Conservation (phyloP, 2,113 vertebrate genomes). For the Scopus umbretta region DNA sequence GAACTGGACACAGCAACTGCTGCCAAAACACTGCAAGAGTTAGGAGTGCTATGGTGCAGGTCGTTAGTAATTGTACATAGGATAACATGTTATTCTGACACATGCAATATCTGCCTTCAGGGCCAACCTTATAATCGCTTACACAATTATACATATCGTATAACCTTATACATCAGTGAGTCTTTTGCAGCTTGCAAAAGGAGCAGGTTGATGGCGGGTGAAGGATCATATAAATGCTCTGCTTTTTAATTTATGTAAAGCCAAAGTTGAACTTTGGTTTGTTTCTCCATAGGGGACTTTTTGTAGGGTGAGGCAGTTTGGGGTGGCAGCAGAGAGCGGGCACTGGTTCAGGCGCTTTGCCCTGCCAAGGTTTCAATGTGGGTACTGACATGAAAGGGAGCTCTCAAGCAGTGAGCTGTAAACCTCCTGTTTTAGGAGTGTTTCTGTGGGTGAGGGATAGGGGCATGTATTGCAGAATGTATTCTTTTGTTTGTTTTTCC, state of each 20-base stretch:
- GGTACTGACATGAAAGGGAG: not conserved
- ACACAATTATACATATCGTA: no score
- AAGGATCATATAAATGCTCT: not conserved
- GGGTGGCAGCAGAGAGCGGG: not conserved
- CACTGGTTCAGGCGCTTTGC: not conserved
- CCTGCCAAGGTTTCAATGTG: not conserved
- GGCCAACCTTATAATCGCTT: fast-evolving
- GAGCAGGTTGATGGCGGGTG: not conserved
- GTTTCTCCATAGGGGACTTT: not conserved
- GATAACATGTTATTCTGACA: not conserved
- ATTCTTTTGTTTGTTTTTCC: not conserved
- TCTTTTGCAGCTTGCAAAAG: not conserved
- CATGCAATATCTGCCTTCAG: not conserved
- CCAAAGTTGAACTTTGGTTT: not conserved
- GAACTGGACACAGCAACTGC: not conserved
- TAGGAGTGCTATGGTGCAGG: not conserved
- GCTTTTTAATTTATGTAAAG: not conserved
- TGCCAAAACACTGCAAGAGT: not conserved
- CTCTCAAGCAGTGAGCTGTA: not conserved
- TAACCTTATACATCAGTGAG: fast-evolving
- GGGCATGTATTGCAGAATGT: not conserved
- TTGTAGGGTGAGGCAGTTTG: not conserved
- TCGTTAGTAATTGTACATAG: not conserved
- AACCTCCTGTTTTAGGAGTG: not conserved
- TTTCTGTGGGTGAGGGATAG: not conserved